Percentiles rank a stretch among this genome's conserved stretches.
Evolutionary conservation across 2,888 invertebrate species (phyloP).

Genomic region (Lampropteryx suffumata): DNA sequence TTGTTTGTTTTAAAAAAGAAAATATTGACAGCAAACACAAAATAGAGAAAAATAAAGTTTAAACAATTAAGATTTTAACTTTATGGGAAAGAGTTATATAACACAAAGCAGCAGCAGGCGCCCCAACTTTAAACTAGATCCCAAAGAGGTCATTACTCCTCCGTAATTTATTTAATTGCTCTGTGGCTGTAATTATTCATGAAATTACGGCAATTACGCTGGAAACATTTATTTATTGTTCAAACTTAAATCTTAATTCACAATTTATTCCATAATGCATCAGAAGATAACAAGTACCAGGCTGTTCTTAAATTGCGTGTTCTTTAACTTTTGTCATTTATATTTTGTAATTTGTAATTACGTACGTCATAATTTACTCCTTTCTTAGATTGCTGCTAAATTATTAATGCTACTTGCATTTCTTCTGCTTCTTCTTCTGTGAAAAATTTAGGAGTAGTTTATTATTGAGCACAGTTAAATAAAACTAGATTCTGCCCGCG

Average conservation of each 20-base stretch:
- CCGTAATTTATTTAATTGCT: slow-evolving; percentile 83
- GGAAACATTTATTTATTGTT: slow-evolving; percentile 82
- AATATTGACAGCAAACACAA: too few species aligned
- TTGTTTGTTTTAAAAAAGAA: too few species aligned
- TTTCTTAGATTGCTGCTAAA: too few species aligned
- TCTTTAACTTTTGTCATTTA: slow-evolving; percentile 23
- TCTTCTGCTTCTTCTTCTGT: too few species aligned
- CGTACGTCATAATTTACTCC: too few species aligned
- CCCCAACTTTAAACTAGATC: slow-evolving; percentile 78
- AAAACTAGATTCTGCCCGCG: too few species aligned
- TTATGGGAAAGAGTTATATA: slow-evolving; percentile 16
- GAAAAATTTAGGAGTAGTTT: too few species aligned
- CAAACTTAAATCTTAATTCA: slow-evolving; percentile 80
- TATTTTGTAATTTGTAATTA: neutral
- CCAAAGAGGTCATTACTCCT: slow-evolving; percentile 77
- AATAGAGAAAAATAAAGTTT: too few species aligned
- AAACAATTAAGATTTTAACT: too few species aligned
- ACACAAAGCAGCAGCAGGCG: slow-evolving; percentile 60
- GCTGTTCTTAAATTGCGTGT: slow-evolving; percentile 26
- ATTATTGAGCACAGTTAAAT: too few species aligned
- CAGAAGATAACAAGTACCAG: slow-evolving; percentile 62
- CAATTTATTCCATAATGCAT: slow-evolving; percentile 78
- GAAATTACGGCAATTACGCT: slow-evolving; percentile 82
- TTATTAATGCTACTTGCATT: too few species aligned
- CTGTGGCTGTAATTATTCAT: slow-evolving; percentile 82